Conservation (phyloP, 2,113 vertebrate species). For the Cyprinodon variegatus region DNA sequence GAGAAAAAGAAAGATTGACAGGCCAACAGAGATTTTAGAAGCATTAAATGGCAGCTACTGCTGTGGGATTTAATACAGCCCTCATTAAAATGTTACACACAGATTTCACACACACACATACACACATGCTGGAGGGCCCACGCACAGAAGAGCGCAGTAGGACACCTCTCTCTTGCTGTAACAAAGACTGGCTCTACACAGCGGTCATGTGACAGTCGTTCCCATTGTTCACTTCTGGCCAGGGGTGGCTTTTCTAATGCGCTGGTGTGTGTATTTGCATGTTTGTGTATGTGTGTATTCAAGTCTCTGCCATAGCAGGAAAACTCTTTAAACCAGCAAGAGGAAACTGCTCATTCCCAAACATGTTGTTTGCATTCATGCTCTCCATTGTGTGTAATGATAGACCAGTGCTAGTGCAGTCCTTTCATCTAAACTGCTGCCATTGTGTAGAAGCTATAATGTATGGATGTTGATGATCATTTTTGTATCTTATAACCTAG, state of each 20-base stretch:
- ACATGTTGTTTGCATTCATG: slow-evolving; percentile 40
- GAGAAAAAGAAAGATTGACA: slow-evolving; percentile 2
- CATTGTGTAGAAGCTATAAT: slow-evolving; percentile 5
- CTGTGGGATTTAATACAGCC: slow-evolving; percentile 67
- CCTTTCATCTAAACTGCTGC: slow-evolving; percentile 5
- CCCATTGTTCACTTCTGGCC: slow-evolving; percentile 72
- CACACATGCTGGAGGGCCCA: slow-evolving; percentile 48
- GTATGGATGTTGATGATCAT: background rate
- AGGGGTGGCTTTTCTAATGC: slow-evolving; percentile 74
- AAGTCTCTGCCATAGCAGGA: slow-evolving; percentile 50
- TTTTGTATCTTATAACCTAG: slow-evolving; percentile 4
- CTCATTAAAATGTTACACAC: slow-evolving; percentile 72
- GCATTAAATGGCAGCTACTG: slow-evolving; percentile 60
- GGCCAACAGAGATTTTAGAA: slow-evolving; percentile 22
- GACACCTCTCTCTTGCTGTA: slow-evolving; percentile 61
- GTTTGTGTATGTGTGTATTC: slow-evolving; percentile 11
- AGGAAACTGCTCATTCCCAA: slow-evolving; percentile 67
- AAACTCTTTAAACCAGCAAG: slow-evolving; percentile 51
- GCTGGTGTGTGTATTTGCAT: slow-evolving; percentile 28
- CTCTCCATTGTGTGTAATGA: slow-evolving; percentile 43
- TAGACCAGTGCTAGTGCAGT: slow-evolving; percentile 10
- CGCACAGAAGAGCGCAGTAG: slow-evolving; percentile 59
- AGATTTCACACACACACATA: slow-evolving; percentile 30
- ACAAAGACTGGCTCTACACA: slow-evolving; percentile 72
- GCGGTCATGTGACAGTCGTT: slow-evolving; percentile 77